phyloP scores from a whole-genome alignment of 2,888 invertebrate genomes.

The Synanthedon formicaeformis region DNA sequence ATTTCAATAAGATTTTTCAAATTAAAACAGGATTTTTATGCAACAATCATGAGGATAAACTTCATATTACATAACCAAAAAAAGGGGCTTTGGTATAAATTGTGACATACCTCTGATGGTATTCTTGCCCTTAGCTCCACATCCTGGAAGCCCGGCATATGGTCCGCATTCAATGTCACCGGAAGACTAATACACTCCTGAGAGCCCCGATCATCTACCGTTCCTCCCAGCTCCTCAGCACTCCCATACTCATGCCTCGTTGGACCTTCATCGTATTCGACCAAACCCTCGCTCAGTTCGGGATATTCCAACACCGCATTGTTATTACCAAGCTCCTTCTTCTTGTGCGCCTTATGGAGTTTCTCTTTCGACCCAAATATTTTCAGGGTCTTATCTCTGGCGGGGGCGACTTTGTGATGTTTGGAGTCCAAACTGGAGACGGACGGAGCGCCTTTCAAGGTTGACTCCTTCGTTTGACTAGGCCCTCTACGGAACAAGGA shows the following conservation, averaged over 20 bases:
- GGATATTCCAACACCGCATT: constrained; percentile 65
- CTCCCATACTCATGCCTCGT: constrained; percentile 52
- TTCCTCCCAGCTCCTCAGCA: constrained; percentile 49
- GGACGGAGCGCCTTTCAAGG: constrained; percentile 73
- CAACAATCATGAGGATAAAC: too few species aligned
- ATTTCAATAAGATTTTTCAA: too few species aligned
- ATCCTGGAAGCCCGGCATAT: constrained; percentile 63
- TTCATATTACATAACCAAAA: background rate
- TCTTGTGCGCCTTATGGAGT: constrained; percentile 59
- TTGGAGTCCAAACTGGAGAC: constrained; percentile 75
- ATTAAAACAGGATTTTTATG: too few species aligned
- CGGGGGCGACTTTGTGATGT: constrained; percentile 65
- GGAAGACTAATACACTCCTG: constrained; percentile 64
- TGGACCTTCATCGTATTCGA: constrained; percentile 44
- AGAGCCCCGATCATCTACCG: constrained; percentile 53
- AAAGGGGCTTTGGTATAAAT: too few species aligned
- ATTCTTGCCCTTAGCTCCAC: constrained; percentile 55
- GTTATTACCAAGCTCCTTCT: constrained; percentile 59
- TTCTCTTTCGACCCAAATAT: constrained; percentile 68
- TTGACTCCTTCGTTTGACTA: constrained; percentile 66
- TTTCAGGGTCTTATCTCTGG: constrained; percentile 57
- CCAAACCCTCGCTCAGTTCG: constrained; percentile 45
- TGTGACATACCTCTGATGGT: constrained; percentile 51
- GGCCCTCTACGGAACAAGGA: constrained; percentile 92
- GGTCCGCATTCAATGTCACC: constrained; percentile 57